These are phyloP conservation scores for Ptychadena robeensis DNA, from an alignment of 2,797 vertebrate genomes.

Conservation along the genomic window DNA sequence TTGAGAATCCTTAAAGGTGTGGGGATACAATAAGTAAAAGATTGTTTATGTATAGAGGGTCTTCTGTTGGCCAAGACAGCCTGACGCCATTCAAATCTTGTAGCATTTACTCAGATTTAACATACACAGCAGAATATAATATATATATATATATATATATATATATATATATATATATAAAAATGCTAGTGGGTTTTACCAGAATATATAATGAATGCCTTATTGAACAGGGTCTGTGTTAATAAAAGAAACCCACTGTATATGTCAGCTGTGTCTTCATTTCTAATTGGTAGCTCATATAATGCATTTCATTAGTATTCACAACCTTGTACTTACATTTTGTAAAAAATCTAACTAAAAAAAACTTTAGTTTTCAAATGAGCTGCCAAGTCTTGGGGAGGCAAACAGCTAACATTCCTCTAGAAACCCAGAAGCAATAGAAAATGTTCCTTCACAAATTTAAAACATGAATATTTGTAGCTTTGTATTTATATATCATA, in stretches of 20 bases:
- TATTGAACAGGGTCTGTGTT: constrained; percentile 18
- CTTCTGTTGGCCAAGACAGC: constrained; percentile 15
- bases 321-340: not conserved
- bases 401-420: too few species aligned
- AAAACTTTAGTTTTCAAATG: too few species aligned
- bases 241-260: not conserved
- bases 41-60: constrained; percentile 27
- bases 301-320: not conserved
- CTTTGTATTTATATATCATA: too few species aligned
- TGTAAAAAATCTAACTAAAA: too few species aligned
- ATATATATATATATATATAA: not conserved
- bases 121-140: constrained; percentile 1
- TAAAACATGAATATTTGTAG: too few species aligned
- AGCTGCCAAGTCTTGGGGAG: too few species aligned
- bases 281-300: not conserved
- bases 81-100: constrained; percentile 33
- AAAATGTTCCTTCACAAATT: too few species aligned
- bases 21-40: not conserved
- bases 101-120: constrained; percentile 24
- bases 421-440: too few species aligned
- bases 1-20: constrained; percentile 4
- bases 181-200: not conserved
- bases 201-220: constrained; percentile 23
- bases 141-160: not conserved
- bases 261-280: constrained; percentile 15